Percentiles rank a stretch among this genome's conserved stretches.
Conservation (phyloP, 2,797 vertebrate species). For the Taenioides sp. region DNA sequence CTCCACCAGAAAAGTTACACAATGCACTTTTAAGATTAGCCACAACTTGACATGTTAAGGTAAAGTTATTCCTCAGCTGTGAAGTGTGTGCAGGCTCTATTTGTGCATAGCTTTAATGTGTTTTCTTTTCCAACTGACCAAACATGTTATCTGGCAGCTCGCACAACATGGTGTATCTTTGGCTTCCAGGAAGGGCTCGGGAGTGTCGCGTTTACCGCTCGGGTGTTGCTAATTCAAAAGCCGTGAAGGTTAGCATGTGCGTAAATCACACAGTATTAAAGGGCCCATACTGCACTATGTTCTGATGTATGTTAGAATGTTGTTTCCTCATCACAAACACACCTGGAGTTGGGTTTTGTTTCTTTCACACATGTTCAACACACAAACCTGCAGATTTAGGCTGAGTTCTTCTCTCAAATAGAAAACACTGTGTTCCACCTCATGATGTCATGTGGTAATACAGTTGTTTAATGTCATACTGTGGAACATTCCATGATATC, state of each 20-base stretch:
- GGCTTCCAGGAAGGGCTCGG: constrained; percentile 60
- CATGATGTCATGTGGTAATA: too few relatives aligned
- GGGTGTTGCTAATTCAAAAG: constrained; percentile 48
- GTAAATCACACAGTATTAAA: constrained; percentile 30
- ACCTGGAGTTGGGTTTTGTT: too few relatives aligned
- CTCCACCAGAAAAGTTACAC: too few relatives aligned
- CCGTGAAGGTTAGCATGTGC: constrained; percentile 20
- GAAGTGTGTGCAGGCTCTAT: background rate
- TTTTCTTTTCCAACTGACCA: constrained; percentile 20
- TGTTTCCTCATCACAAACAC: too few relatives aligned
- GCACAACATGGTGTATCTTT: constrained; percentile 61
- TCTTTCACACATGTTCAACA: too few relatives aligned
- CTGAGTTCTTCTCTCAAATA: too few relatives aligned
- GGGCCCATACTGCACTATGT: background rate
- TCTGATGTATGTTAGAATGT: too few relatives aligned
- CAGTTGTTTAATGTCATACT: too few relatives aligned
- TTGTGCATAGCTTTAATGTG: constrained; percentile 9
- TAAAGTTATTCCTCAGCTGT: constrained; percentile 7
- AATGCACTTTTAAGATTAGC: constrained; percentile 25
- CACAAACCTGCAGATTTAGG: too few relatives aligned
- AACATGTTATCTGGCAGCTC: constrained; percentile 59
- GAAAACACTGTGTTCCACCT: too few relatives aligned
- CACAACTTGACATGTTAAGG: constrained; percentile 1
- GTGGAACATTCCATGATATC: too few relatives aligned
- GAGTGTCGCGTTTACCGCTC: constrained; percentile 62